Evolutionary conservation across 2,113 vertebrate genomes (phyloP).

Genomic region (Phalacrocorax brasilianus): DNA sequence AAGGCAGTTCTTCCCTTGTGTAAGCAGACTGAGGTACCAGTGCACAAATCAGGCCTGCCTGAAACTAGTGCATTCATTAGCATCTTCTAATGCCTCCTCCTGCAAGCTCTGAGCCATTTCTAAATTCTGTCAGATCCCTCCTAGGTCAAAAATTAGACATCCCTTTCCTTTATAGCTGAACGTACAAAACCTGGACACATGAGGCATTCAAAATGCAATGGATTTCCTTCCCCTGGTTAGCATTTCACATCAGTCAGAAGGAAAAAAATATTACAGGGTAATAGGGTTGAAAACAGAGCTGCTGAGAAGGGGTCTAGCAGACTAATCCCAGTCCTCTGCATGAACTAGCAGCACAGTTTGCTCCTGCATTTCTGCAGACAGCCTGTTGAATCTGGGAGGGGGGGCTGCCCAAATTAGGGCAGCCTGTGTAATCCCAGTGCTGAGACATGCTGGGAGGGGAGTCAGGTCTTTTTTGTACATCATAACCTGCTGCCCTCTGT

Average conservation of each 20-base stretch:
- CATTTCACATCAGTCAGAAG: not conserved
- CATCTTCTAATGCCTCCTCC: not conserved
- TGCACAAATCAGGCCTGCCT: not conserved
- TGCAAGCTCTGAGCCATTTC: not conserved
- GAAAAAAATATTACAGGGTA: not conserved
- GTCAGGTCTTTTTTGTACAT: not conserved
- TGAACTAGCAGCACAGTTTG: not conserved
- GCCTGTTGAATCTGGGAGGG: not conserved
- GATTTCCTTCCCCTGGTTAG: not conserved
- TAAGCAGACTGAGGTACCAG: not conserved
- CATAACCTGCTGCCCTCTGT: not conserved
- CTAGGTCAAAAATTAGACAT: not conserved
- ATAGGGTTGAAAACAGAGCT: not conserved
- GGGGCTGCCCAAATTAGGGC: not conserved
- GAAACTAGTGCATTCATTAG: not conserved
- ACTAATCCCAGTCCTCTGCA: not conserved
- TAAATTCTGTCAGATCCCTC: not conserved
- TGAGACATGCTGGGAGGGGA: accelerated
- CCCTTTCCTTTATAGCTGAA: not conserved
- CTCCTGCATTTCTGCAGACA: not conserved
- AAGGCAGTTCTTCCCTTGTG: not conserved
- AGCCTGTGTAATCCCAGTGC: not conserved
- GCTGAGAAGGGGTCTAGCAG: not conserved
- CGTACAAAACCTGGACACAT: not conserved
- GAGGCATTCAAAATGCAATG: not conserved